Conservation (phyloP, 1,140 invertebrate genomes). For the Microplitis mediator region DNA sequence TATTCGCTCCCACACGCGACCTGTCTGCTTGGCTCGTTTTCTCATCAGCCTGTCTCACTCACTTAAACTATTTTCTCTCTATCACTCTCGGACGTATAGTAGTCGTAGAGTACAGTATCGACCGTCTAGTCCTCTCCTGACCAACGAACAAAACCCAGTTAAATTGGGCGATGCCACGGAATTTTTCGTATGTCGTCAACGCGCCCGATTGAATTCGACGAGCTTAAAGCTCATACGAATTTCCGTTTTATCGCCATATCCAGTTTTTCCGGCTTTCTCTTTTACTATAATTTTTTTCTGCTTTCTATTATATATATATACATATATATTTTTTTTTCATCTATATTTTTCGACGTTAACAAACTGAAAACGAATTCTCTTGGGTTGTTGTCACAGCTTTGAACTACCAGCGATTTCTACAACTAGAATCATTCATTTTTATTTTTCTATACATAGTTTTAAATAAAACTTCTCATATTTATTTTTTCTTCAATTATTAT, state of each 20-base stretch:
- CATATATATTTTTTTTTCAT: neutral
- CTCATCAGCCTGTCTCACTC: neutral
- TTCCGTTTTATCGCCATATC: conserved; percentile 18
- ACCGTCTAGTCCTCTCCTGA: conserved; percentile 1
- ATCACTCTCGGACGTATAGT: neutral
- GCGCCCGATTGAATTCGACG: conserved; percentile 16
- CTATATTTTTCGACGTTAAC: neutral
- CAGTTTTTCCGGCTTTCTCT: neutral
- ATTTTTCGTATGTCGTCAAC: conserved; percentile 17
- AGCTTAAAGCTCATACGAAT: conserved; percentile 15
- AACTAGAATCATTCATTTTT: neutral
- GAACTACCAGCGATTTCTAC: neutral
- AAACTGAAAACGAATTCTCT: conserved; percentile 16
- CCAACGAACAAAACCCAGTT: conserved; percentile 5
- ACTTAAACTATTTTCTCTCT: neutral
- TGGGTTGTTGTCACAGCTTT: neutral
- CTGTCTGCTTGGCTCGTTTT: conserved; percentile 3
- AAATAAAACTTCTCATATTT: no score
- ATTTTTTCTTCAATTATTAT: neutral
- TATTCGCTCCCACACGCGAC: conserved; percentile 11
- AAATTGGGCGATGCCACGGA: conserved; percentile 18
- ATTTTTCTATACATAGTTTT: neutral
- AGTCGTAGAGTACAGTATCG: neutral
- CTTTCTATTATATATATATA: neutral
- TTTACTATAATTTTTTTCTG: neutral